A percentile compares a stretch with the other conserved stretches of the same genome.
Conservation (phyloP, 2,888 invertebrate genomes). For the Gymnoscelis rufifasciata region DNA sequence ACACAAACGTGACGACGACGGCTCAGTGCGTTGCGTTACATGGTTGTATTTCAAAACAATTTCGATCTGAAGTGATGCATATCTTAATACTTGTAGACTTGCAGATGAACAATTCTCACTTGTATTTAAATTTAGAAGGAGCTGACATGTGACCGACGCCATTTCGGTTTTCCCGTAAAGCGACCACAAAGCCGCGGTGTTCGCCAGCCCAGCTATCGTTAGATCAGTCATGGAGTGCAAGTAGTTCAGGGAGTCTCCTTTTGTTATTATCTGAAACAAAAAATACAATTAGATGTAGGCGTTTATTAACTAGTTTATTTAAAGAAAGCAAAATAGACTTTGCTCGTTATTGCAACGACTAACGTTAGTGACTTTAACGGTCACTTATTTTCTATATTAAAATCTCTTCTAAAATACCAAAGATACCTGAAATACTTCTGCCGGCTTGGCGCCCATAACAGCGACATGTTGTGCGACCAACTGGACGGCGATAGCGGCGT, state of each 20-base stretch:
- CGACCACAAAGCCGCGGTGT: slow-evolving; percentile 92
- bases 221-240: slow-evolving; percentile 90
- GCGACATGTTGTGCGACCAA: slow-evolving; percentile 89
- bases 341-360: too few relatives aligned
- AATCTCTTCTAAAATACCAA: too few relatives aligned
- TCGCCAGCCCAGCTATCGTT: slow-evolving; percentile 87
- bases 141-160: slow-evolving; percentile 88
- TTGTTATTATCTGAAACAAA: slow-evolving; percentile 83
- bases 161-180: slow-evolving; percentile 93
- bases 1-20: too few relatives aligned
- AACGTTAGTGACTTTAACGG: too few relatives aligned
- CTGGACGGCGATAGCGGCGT: slow-evolving; percentile 88
- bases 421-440: slow-evolving; percentile 81
- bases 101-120: slow-evolving; percentile 60
- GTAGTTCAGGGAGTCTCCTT: slow-evolving; percentile 91
- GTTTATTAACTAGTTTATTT: too few relatives aligned
- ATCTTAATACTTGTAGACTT: too few relatives aligned
- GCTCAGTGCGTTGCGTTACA: too few relatives aligned
- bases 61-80: too few relatives aligned
- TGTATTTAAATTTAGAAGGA: slow-evolving; percentile 87
- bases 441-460: slow-evolving; percentile 82
- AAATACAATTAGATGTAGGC: too few relatives aligned
- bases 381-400: too few relatives aligned
- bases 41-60: background rate
- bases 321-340: too few relatives aligned